A percentile compares a stretch with the other conserved stretches of the same genome.
Conservation (phyloP, 2,113 vertebrate genomes). For the Gavialis gangeticus region DNA sequence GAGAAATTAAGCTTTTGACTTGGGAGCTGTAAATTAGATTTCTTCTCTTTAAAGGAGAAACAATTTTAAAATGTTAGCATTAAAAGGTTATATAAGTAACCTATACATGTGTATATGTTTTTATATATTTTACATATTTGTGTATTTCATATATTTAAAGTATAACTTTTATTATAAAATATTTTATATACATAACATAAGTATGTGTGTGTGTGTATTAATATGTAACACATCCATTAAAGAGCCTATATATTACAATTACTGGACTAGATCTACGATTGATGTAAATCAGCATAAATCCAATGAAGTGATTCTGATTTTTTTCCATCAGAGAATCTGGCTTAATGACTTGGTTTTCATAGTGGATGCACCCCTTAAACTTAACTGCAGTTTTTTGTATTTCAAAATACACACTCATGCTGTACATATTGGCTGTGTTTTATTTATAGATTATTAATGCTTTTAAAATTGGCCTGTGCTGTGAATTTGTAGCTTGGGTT, state of each 20-base stretch:
- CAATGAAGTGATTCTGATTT: neutral
- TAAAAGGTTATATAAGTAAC: constrained; percentile 17
- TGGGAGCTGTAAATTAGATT: constrained; percentile 48
- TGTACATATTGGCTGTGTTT: constrained; percentile 6
- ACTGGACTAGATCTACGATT: neutral
- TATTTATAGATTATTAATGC: constrained; percentile 69
- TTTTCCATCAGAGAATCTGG: neutral
- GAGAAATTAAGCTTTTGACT: constrained; percentile 57
- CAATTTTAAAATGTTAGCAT: constrained; percentile 27
- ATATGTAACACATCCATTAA: too few species aligned
- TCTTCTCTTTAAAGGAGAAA: constrained; percentile 21
- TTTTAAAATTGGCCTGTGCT: constrained; percentile 51
- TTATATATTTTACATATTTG: too few species aligned
- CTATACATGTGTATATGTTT: too few species aligned
- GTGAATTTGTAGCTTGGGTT: constrained; percentile 18
- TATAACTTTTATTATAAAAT: too few species aligned
- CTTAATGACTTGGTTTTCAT: neutral
- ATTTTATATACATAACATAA: too few species aligned
- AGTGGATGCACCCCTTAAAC: neutral
- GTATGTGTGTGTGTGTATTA: too few species aligned
- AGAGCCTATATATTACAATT: too few species aligned
- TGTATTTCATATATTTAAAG: too few species aligned
- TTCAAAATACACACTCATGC: constrained; percentile 18
- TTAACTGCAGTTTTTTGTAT: neutral
- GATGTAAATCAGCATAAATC: neutral